Evolutionary conservation across 2,888 invertebrate genomes (phyloP).

Genomic region (Craniophora ligustri): DNA sequence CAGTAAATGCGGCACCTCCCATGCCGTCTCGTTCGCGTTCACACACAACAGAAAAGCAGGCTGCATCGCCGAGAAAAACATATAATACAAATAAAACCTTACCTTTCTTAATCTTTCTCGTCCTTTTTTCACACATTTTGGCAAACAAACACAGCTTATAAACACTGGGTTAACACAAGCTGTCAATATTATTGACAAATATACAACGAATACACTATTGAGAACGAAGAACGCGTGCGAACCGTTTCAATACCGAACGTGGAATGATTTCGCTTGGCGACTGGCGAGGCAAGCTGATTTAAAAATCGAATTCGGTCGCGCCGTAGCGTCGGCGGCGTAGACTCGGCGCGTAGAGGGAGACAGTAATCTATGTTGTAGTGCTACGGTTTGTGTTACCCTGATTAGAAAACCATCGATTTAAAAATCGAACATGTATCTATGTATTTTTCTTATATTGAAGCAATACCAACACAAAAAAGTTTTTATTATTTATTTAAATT

Average conservation of each 20-base stretch:
- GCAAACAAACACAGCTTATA: constrained; percentile 61
- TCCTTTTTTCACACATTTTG: constrained; percentile 79
- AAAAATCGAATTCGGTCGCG: constrained; percentile 63
- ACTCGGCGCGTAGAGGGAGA: constrained; percentile 48
- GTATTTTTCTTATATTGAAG: neutral
- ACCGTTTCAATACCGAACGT: constrained; percentile 53
- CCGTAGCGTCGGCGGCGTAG: constrained; percentile 44
- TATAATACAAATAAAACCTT: constrained; percentile 22
- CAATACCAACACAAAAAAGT: no score
- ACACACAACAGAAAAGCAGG: constrained; percentile 12
- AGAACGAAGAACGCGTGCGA: constrained; percentile 50
- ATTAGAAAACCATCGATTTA: neutral
- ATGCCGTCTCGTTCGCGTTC: neutral
- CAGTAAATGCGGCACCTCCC: neutral
- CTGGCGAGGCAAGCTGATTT: constrained; percentile 47
- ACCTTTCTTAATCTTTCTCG: constrained; percentile 76
- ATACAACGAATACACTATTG: constrained; percentile 35
- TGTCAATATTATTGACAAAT: constrained; percentile 45
- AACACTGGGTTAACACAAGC: constrained; percentile 57
- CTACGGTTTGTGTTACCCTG: constrained; percentile 44
- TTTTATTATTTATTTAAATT: no score
- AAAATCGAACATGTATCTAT: neutral
- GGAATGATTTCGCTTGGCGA: constrained; percentile 50
- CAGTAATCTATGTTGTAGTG: constrained; percentile 44
- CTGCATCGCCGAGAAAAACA: no score